phyloP scores from a whole-genome alignment of 2,113 vertebrate species.

The Paedocypris sp. region DNA sequence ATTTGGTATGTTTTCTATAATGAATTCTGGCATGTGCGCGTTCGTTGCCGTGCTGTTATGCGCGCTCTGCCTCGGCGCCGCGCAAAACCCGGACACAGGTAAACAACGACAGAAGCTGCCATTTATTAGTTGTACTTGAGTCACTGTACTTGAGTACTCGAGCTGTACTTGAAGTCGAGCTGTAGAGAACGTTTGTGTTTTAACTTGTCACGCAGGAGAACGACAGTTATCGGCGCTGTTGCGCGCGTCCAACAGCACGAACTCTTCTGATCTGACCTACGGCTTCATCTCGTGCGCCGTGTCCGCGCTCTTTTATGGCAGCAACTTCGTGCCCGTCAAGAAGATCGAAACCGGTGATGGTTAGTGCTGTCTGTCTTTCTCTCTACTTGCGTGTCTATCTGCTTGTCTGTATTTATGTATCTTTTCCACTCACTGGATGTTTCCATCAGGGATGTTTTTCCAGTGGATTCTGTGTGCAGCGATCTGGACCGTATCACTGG shows the following conservation, averaged over 20 bases:
- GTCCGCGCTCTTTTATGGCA: conserved; percentile 67
- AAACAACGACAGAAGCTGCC: neutral
- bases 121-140: too few relatives aligned
- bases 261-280: conserved; percentile 49
- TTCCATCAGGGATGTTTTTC: conserved; percentile 71
- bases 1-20: neutral
- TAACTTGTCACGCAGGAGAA: neutral
- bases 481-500: conserved; percentile 66
- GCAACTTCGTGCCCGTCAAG: conserved; percentile 78
- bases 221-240: neutral
- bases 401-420: too few relatives aligned
- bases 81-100: conserved; percentile 4
- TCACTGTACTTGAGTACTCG: too few relatives aligned
- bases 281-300: conserved; percentile 62
- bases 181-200: too few relatives aligned
- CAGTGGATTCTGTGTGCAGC: conserved; percentile 77
- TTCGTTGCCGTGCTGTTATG: neutral
- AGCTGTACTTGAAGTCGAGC: too few relatives aligned
- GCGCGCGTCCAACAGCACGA: conserved; percentile 33
- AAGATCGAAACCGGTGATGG: conserved; percentile 76
- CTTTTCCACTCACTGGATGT: too few relatives aligned
- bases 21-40: neutral
- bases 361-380: conserved; percentile 25
- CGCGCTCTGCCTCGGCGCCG: neutral
- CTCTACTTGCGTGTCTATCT: neutral